A percentile compares a stretch with the other conserved stretches of the same genome.
These are phyloP conservation scores for Illadopsis cleaveri DNA, from an alignment of 2,113 vertebrate species.

Conservation along the genomic window DNA sequence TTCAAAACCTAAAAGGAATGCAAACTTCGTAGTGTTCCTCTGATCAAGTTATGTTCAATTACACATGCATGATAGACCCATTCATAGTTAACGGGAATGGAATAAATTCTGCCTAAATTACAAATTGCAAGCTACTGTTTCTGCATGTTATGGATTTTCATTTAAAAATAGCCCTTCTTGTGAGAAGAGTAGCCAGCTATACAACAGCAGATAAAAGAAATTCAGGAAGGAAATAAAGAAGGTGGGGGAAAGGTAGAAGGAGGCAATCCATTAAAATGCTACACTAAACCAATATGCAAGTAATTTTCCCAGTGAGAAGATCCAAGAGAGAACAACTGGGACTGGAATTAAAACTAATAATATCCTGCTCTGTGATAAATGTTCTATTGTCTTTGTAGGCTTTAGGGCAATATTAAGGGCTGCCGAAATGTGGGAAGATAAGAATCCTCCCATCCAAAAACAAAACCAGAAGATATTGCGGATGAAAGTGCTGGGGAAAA, in stretches of 20 bases:
- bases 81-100: background rate
- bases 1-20: slow-evolving; percentile 9
- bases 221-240: background rate
- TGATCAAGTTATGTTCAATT: background rate
- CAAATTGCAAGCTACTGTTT: background rate
- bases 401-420: background rate
- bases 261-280: background rate
- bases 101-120: background rate
- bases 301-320: background rate
- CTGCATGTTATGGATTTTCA: background rate
- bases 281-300: background rate
- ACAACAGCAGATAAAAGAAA: background rate
- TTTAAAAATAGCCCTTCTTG: background rate
- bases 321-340: background rate
- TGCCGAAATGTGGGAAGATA: background rate
- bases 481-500: background rate
- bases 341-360: background rate
- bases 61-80: background rate
- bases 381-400: background rate
- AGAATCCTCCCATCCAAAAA: background rate
- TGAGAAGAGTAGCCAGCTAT: background rate
- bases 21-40: background rate
- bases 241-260: fast-evolving
- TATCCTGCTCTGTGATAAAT: background rate
- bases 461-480: background rate